Base-by-base conservation (phyloP, 1,140 invertebrate genomes). In the Ganaspis sp. region DNA sequence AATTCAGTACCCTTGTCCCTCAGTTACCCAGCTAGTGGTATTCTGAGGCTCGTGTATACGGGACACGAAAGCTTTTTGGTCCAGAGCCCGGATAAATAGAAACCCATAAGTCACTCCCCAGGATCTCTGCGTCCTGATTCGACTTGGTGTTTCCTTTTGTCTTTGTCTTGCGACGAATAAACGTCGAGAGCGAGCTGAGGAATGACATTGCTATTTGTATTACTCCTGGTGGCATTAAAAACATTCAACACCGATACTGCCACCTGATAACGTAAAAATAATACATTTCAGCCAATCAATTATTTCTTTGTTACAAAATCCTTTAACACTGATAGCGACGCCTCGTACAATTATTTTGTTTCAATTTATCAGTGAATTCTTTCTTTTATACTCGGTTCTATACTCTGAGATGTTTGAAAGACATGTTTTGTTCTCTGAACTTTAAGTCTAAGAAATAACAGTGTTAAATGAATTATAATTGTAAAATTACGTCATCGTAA, bases 1-100 rank as follows among this genome's bases (percentile, higher is more conserved):
- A 89, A 90, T 90, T 90, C 87, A 86, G 84, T 83, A 86, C 87
- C 84, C 87, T 84, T 89, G 88, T 88, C 82, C 84, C 78, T 77
- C 76, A 83, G 79, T 86, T 88, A 88, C 86, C 85, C 85, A 81
- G 84, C 79, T 79, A 17, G 45, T 75, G 78, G 77, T 79, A 77
- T 81, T 80, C 76, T 73, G 78, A 72, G 37, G 38, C 15, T 34
- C 71, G 70, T 58, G 73, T 58, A 70, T 70, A 71, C 69, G 45
- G 77, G 77, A 79, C 81, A 78, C 74, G 81, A 81, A 78, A 82
- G 82, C 83, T 85, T 85, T 86, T 87, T 83, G 84, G 83, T 81
- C 81, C 80, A 76, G 75, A 79, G 83, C 74, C 77, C 85, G 77
- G 83, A 87, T 89, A 87, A 87, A 89, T 88, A 83, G 85, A 72